Evolutionary conservation across 2,888 invertebrate species (phyloP).

Genomic region (Trypoxylon attenuatum): DNA sequence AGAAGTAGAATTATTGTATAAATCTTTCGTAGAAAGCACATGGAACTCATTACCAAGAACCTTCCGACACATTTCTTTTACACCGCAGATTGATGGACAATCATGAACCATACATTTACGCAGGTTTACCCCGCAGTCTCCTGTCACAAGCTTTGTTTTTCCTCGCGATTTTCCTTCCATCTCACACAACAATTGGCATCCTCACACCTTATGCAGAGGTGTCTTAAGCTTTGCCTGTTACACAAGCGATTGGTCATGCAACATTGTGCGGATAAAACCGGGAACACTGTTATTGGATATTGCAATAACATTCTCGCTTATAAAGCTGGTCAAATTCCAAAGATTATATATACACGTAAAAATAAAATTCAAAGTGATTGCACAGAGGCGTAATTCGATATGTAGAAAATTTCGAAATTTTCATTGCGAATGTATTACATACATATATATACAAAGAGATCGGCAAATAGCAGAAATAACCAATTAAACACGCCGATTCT

Average conservation of each 20-base stretch:
- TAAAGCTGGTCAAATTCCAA: neutral
- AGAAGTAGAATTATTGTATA: slow-evolving; percentile 2
- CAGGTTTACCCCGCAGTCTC: slow-evolving; percentile 32
- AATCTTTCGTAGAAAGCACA: slow-evolving; percentile 45
- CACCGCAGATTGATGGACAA: slow-evolving; percentile 28
- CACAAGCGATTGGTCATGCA: slow-evolving; percentile 37
- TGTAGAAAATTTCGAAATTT: no score
- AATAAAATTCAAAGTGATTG: no score
- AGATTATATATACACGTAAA: no score
- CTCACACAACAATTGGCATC: slow-evolving; percentile 15
- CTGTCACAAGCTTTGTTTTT: slow-evolving; percentile 66
- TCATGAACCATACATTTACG: slow-evolving; percentile 34
- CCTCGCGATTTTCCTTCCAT: slow-evolving; percentile 38
- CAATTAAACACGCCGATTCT: no score
- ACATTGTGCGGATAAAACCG: slow-evolving; percentile 6
- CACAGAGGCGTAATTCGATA: no score
- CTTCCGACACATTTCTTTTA: slow-evolving; percentile 36
- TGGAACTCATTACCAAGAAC: slow-evolving; percentile 44
- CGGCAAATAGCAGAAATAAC: no score
- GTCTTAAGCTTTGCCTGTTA: slow-evolving; percentile 22
- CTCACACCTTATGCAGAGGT: slow-evolving; percentile 25
- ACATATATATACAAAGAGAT: no score
- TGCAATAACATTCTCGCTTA: slow-evolving; percentile 7
- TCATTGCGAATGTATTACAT: no score
- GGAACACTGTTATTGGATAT: neutral